Percentiles rank a stretch among this genome's conserved stretches.
Evolutionary conservation across 2,888 invertebrate genomes (phyloP).

Genomic region (Drosophila meridiana): DNA sequence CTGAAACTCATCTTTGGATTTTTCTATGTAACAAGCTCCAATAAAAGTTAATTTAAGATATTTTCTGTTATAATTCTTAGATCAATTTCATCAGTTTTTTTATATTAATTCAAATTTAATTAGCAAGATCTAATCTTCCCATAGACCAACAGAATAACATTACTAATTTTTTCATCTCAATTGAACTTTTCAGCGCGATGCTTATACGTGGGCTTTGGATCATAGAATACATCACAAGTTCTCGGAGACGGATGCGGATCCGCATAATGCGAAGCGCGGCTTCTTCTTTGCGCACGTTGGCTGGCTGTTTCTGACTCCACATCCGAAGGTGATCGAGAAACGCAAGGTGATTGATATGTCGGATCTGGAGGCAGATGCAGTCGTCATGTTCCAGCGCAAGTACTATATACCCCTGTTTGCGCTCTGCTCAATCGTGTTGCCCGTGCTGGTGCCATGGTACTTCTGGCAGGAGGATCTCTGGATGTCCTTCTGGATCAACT

Average conservation of each 20-base stretch:
- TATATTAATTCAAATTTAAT: too few relatives aligned
- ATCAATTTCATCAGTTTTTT: too few relatives aligned
- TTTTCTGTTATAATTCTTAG: background rate
- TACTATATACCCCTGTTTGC: slow-evolving; percentile 90
- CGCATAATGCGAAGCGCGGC: slow-evolving; percentile 91
- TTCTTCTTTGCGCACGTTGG: slow-evolving; percentile 97
- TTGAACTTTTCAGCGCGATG: slow-evolving; percentile 87
- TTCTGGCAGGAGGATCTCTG: slow-evolving; percentile 93
- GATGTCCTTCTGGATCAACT: slow-evolving; percentile 93
- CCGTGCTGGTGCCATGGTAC: slow-evolving; percentile 92
- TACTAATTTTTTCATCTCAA: background rate
- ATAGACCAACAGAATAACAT: background rate
- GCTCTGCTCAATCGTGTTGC: slow-evolving; percentile 88
- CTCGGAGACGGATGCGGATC: slow-evolving; percentile 93
- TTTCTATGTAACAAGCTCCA: background rate
- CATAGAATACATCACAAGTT: slow-evolving; percentile 96
- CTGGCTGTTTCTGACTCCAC: slow-evolving; percentile 94
- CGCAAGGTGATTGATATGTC: slow-evolving; percentile 89
- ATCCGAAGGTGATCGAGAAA: slow-evolving; percentile 90
- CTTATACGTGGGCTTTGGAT: slow-evolving; percentile 94
- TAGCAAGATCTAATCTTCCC: too few relatives aligned
- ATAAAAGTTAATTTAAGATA: background rate
- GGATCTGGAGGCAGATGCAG: slow-evolving; percentile 90
- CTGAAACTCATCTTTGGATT: background rate
- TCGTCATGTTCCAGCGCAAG: slow-evolving; percentile 92